Conservation (phyloP, 2,113 vertebrate species). For the Scolopax mira region DNA sequence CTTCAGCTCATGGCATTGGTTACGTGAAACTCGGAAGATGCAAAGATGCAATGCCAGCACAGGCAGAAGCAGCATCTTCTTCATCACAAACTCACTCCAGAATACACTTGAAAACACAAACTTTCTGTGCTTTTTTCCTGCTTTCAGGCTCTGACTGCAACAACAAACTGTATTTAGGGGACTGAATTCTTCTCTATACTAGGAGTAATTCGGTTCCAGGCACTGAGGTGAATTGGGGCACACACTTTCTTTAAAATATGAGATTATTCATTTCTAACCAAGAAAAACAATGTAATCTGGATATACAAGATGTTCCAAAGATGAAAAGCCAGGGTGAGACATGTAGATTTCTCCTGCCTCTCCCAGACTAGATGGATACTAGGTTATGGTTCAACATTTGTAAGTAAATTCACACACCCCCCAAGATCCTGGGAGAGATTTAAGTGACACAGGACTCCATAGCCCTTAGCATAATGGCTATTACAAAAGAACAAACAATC, state of each 20-base stretch:
- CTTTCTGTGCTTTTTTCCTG: neutral
- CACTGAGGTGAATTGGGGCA: neutral
- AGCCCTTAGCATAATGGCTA: neutral
- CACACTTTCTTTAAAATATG: neutral
- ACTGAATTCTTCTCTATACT: neutral
- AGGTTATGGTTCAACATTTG: neutral
- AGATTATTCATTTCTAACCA: neutral
- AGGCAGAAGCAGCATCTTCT: neutral
- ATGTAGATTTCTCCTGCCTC: neutral
- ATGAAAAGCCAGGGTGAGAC: fast-evolving
- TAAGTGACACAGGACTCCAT: neutral
- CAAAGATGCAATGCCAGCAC: neutral
- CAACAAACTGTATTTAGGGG: neutral
- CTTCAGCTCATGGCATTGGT: neutral
- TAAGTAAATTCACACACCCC: neutral
- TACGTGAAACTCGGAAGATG: neutral
- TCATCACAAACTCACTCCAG: neutral
- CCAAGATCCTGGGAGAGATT: neutral
- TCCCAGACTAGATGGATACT: neutral
- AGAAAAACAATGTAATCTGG: neutral
- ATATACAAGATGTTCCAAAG: neutral
- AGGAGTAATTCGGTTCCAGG: neutral
- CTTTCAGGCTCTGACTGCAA: neutral
- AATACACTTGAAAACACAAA: neutral
- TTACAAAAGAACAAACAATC: neutral